Conservation (phyloP, 2,113 vertebrate species). For the Zapornia atra region DNA sequence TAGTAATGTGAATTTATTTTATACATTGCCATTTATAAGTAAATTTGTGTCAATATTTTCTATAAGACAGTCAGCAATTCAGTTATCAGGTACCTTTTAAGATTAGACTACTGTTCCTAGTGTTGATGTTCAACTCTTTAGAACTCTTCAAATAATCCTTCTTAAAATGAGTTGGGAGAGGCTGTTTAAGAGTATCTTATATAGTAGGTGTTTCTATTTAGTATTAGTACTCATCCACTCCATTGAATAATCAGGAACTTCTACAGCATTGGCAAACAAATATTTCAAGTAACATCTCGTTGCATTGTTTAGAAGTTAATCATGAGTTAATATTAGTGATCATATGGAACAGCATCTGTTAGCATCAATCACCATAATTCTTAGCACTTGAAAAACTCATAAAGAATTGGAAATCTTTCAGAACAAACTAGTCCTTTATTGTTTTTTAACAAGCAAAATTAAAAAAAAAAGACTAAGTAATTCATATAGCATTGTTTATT, state of each 20-base stretch:
- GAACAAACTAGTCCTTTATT: not conserved
- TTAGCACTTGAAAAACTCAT: not conserved
- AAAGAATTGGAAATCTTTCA: not conserved
- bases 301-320: constrained; percentile 38
- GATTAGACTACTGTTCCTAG: not conserved
- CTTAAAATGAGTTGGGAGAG: not conserved
- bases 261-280: constrained; percentile 16
- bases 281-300: constrained; percentile 37
- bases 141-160: constrained; percentile 11
- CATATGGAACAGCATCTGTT: not conserved
- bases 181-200: constrained; percentile 22
- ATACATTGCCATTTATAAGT: not conserved
- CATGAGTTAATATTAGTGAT: not conserved
- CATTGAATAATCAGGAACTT: constrained; percentile 47
- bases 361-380: not conserved
- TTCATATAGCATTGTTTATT: not conserved
- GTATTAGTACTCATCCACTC: not conserved
- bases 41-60: not conserved
- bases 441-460: not conserved
- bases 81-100: not conserved
- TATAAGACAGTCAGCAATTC: not conserved
- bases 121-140: not conserved
- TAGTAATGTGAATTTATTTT: not conserved
- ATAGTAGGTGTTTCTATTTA: constrained; percentile 37
- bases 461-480: not conserved